Evolutionary conservation across 2,888 invertebrate species (phyloP), one percentile per base, ranked within the genome.

Genomic region (Patella depressa): DNA sequence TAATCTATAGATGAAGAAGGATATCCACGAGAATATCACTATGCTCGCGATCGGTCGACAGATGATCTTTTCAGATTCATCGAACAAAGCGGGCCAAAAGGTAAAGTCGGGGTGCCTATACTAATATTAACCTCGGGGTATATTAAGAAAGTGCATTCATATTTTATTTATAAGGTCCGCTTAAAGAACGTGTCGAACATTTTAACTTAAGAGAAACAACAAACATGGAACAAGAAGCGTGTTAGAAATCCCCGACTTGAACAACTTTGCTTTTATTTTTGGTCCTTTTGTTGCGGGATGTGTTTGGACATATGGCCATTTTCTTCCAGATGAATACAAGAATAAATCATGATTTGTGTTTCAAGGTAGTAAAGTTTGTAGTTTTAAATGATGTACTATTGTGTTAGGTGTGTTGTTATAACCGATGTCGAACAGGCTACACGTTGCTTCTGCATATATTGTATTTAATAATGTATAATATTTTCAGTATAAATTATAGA

Each of bases 151-250:
- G 65, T 65, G 65, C 65, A 65, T 65, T 65, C 65, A 65, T 24
- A 65, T 65, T 65, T 24, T 65, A 65, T 65, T 65, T 65, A 65
- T 24, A 65, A 65, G 65, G 19, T 24, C 24, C 24, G 65, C 24
- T 65, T 65, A 65, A 65, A 24, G 65, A 19, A 65, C 65, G 65
- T 24, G 65, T 65, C 65, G 65, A 24, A 24, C 65, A 65, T 65
- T 19, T 65, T 65, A 65, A 65, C 65, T 65, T 65, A 65, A 65
- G 65, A 65, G 65, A 65, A 65, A 65, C 65, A 65, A 65, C 65
- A 65, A 65, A 65, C 65, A 65, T 24, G 65, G 24, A 65, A 65
- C 65, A 65, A 65, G 65, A 65, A 65, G 24, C 19, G 65, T 24
- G 65, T 65, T 65, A 65, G 14, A 65, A 65, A 65, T n/a, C 65